Percentiles rank a stretch among this genome's conserved stretches.
Conservation (phyloP, 2,888 invertebrate genomes). For the Eumacrocentrus americanus region DNA sequence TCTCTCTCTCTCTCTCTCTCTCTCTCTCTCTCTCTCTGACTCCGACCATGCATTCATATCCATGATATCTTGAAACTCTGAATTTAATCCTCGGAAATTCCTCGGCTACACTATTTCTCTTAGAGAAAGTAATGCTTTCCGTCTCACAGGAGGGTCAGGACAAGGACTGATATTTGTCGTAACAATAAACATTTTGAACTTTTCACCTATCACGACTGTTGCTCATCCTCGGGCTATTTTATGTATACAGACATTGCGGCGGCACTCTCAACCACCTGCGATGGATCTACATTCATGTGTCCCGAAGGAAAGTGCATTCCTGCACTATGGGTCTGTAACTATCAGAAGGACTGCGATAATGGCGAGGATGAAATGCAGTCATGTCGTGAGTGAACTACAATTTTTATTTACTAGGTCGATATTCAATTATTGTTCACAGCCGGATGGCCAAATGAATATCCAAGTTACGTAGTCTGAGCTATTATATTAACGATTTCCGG, state of each 20-base stretch:
- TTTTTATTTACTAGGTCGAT: constrained; percentile 3
- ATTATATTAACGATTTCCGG: constrained; percentile 32
- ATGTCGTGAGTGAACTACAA: constrained; percentile 76
- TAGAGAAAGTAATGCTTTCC: not conserved
- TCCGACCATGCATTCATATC: too few relatives aligned
- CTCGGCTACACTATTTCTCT: not conserved
- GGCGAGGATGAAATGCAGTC: constrained; percentile 90
- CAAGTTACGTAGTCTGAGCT: not conserved
- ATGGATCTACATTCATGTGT: constrained; percentile 68
- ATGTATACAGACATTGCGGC: constrained; percentile 8
- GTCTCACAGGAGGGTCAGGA: not conserved
- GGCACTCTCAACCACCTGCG: not conserved
- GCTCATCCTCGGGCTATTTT: not conserved
- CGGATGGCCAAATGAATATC: not conserved
- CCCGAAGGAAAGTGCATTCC: constrained; percentile 89
- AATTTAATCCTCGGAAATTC: not conserved
- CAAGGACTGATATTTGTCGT: not conserved
- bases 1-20: too few relatives aligned
- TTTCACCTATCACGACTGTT: constrained; percentile 56
- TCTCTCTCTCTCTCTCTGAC: too few relatives aligned
- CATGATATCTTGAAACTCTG: constrained; percentile 9
- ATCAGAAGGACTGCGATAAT: constrained; percentile 91
- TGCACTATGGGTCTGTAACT: constrained; percentile 87
- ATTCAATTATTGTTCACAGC: not conserved
- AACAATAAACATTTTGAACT: constrained; percentile 44